Evolutionary conservation across 1,140 invertebrate genomes (phyloP).

Genomic region (Yoshiicerus persimilis): DNA sequence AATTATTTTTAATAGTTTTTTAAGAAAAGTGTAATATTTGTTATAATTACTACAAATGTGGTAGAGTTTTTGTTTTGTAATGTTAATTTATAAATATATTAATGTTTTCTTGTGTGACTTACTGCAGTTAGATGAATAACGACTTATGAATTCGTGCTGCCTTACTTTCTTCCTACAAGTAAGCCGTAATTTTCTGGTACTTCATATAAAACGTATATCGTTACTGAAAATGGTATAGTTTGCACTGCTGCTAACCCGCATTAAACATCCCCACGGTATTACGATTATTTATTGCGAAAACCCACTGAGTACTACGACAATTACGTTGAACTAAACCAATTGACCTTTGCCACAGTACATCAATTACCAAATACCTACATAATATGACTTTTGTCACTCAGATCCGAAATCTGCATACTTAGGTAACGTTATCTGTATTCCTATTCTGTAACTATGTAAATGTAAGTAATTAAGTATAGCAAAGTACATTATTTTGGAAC

Average conservation of each 20-base stretch:
- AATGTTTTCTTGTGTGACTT: too few relatives aligned
- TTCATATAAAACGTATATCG: neutral
- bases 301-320: neutral
- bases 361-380: neutral
- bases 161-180: neutral
- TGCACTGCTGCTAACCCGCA: too few relatives aligned
- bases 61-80: too few relatives aligned
- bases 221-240: neutral
- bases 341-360: neutral
- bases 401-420: neutral
- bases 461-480: neutral
- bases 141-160: neutral
- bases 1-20: neutral
- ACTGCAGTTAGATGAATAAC: too few relatives aligned
- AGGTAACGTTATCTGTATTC: neutral
- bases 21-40: too few relatives aligned
- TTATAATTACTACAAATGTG: too few relatives aligned
- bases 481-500: neutral
- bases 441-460: neutral
- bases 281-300: neutral
- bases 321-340: neutral
- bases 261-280: too few relatives aligned
- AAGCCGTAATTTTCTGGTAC: neutral
- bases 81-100: too few relatives aligned
- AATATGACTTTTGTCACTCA: neutral